Evolutionary conservation across 2,888 invertebrate species (phyloP).

Genomic region (Myopa tessellatipennis): DNA sequence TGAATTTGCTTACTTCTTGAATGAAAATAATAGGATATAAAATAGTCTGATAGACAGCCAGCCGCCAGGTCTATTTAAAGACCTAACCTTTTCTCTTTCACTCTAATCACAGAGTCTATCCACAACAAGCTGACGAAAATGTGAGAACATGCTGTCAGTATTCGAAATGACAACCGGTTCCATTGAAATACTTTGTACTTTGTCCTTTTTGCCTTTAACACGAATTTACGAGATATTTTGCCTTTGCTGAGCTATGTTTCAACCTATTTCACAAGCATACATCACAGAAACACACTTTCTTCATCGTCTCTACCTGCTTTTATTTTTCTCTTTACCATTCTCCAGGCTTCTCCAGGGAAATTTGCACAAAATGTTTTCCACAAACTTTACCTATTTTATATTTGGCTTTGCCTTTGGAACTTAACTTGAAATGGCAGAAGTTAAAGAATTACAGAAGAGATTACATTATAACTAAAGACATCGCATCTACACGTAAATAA

Average conservation of each 20-base stretch:
- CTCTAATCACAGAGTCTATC: too few species aligned
- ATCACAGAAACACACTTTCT: slow-evolving; percentile 18
- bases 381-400: background rate
- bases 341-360: slow-evolving; percentile 17
- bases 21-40: too few species aligned
- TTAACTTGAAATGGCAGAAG: slow-evolving; percentile 14
- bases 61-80: too few species aligned
- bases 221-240: too few species aligned
- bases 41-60: too few species aligned
- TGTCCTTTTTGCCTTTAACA: background rate
- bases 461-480: slow-evolving; percentile 4
- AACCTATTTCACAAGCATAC: slow-evolving; percentile 22
- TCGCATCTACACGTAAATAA: too few species aligned
- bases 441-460: slow-evolving; percentile 29
- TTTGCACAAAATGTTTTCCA: background rate
- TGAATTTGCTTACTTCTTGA: too few species aligned
- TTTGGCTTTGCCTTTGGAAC: slow-evolving; percentile 9
- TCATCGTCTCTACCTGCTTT: slow-evolving; percentile 1
- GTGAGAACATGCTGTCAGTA: too few species aligned
- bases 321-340: background rate
- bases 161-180: too few species aligned
- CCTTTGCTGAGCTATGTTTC: background rate
- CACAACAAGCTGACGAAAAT: too few species aligned
- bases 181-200: background rate
- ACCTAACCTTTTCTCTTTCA: too few species aligned